Conservation (phyloP, 1,140 invertebrate genomes). For the Brachionus manjavacas region DNA sequence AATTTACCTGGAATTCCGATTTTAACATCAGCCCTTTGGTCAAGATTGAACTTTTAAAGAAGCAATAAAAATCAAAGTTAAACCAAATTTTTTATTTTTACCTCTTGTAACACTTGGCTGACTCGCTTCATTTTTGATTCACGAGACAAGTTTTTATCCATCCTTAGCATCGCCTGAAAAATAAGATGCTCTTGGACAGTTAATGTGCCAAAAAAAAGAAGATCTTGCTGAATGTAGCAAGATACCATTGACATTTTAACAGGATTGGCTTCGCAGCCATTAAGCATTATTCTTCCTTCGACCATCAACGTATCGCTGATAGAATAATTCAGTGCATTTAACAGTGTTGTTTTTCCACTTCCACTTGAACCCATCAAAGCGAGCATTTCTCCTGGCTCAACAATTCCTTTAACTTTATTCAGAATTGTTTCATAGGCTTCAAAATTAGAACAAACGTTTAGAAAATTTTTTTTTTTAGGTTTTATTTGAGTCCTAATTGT, state of each 20-base stretch:
- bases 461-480: neutral
- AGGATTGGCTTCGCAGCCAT: slow-evolving; percentile 47
- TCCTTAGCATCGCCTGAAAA: slow-evolving; percentile 51
- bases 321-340: slow-evolving; percentile 81
- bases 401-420: slow-evolving; percentile 23
- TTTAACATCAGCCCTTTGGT: neutral
- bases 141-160: neutral
- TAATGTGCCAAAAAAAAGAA: slow-evolving; percentile 60
- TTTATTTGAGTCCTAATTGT: neutral
- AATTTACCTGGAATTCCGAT: slow-evolving; percentile 37
- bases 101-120: slow-evolving; percentile 3
- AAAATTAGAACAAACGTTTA: neutral
- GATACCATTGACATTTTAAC: slow-evolving; percentile 60
- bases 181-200: slow-evolving; percentile 62
- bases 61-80: neutral
- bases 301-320: slow-evolving; percentile 67
- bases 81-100: neutral
- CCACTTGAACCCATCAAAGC: slow-evolving; percentile 45
- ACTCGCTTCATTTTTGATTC: slow-evolving; percentile 36
- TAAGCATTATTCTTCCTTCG: slow-evolving; percentile 63
- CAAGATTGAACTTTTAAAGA: slow-evolving; percentile 20
- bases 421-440: slow-evolving; percentile 13
- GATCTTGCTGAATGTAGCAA: slow-evolving; percentile 86
- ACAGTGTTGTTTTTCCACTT: slow-evolving; percentile 81
- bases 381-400: slow-evolving; percentile 27